Base-by-base conservation (phyloP, 2,797 vertebrate genomes). In the Decapterus maruadsi region DNA sequence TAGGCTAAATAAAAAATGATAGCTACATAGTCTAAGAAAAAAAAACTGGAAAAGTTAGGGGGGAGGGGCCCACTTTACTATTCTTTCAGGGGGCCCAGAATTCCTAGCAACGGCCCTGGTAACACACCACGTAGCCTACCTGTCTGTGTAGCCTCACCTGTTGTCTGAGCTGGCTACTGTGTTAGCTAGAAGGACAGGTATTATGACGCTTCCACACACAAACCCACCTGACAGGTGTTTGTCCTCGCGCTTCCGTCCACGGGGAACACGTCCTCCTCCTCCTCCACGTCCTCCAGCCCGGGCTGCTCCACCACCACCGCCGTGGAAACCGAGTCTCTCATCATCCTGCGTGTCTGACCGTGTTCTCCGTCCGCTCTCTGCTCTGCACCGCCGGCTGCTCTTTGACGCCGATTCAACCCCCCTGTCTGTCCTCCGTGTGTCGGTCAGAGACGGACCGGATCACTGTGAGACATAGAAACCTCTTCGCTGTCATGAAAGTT, bases 241-340 rank as follows among this genome's bases (percentile, higher is more conserved):
- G 42, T 43, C 43, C 72, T 53, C 80, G 40, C 26, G 68, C 69
- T 63, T 13, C 54, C 68, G 57, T 80, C 80, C 8, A 9, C 89
- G 6, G 42, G 9, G 63, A 88, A 82, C 40, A 78, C 78, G 81
- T 91, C 91, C 68, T 90, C 90, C 76, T 90, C 87, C 67, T 90
- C 91, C 78, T 78, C 83, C 63, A 90, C 87, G 79, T 90, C 89
- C 4, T 91, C 89, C 77, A 91, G 78, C 22, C 6, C 82, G 0
- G 85, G 86, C 81, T 87, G 86, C 78, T 91, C 83, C 62, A 55
- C 34, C 34, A 36, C 34, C 34, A 36, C 34, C 34, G 6, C 60
- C 71, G 87, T 67, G 61, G 81, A 4, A 38, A 36, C 31, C 22
- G 68, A 67, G 66, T 77, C 85, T 59, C 56, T 84, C 77, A 84